Evolutionary conservation across 2,888 invertebrate genomes (phyloP), one percentile per base, ranked within the genome.

Genomic region (Catocala sponsa): DNA sequence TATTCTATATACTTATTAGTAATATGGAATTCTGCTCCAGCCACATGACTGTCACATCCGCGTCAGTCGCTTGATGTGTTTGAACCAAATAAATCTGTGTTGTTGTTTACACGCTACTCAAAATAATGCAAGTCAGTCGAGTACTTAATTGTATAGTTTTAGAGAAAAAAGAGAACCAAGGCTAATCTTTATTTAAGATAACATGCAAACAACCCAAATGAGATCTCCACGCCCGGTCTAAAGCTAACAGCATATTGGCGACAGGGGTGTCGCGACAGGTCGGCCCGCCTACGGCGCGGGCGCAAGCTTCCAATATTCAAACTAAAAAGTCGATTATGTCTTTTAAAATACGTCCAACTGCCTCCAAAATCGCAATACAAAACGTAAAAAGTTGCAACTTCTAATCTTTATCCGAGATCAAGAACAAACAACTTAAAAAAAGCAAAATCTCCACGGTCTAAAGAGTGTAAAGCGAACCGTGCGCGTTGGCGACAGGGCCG

Each of bases 401-500:
- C 60, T 74, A 74, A 74, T 76, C 76, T 73, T 15, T 41, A 59
- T 57, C 55, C 12, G 6, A 46, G 47, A 53, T 57, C 56, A 50
- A 49, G 61, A 56, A 52, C 55, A 75, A 68, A 75, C 55, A 68
- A 50, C 12, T 49, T 63, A 52, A 63, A 57, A 25, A 67, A 65
- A 46, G 25, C 49, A 42, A 54, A 59, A 59, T 55, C 38, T 48
- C 50, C n/a, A 55, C 54, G 58, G 49, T 50, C 51, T 49, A 50
- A 46, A 42, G 48, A 15, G 13, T 52, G 12, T 57, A 57, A 48
- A 58, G 49, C 25, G 9, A 46, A 46, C 49, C 13, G 52, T 55
- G 51, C 52, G 38, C 15, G n/a, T 74, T 79, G 80, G 84, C 83
- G 85, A 77, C 82, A 74, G 42, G 47, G 59, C 60, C 64, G 82